Evolutionary conservation across 2,888 invertebrate genomes (phyloP).

Genomic region (Calameuta idolon): DNA sequence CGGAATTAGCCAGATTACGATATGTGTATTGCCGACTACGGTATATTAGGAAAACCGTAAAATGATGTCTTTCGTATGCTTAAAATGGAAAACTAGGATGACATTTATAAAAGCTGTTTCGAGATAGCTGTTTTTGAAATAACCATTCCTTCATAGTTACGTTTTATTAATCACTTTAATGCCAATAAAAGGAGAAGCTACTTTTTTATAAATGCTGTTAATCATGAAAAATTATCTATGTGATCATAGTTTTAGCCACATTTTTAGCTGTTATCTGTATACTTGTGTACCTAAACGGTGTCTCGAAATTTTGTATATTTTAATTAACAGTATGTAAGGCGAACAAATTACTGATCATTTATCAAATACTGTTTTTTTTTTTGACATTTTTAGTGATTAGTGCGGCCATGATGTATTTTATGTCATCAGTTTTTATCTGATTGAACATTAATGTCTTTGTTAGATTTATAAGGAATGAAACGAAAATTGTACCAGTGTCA

Average conservation of each 20-base stretch:
- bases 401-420: background rate
- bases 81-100: background rate
- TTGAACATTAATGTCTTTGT: background rate
- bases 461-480: background rate
- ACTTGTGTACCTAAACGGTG: slow-evolving; percentile 38
- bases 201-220: slow-evolving; percentile 37
- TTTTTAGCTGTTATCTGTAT: slow-evolving; percentile 33
- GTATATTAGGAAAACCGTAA: background rate
- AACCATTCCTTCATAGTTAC: slow-evolving; percentile 8
- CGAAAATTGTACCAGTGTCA: background rate
- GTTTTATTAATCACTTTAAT: slow-evolving; percentile 26
- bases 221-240: background rate
- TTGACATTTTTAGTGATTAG: background rate
- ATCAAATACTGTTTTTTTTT: background rate
- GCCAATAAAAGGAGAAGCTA: slow-evolving; percentile 37
- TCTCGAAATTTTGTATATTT: slow-evolving; percentile 6
- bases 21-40: background rate
- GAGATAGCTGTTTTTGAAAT: slow-evolving; percentile 3
- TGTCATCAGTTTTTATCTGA: background rate
- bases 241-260: background rate
- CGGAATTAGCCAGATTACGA: background rate
- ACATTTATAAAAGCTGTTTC: slow-evolving; percentile 31
- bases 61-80: background rate
- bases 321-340: background rate
- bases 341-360: background rate